Evolutionary conservation across 2,797 vertebrate genomes (phyloP), one percentile per base, ranked within the genome.

Genomic region (Notamacropus eugenii): DNA sequence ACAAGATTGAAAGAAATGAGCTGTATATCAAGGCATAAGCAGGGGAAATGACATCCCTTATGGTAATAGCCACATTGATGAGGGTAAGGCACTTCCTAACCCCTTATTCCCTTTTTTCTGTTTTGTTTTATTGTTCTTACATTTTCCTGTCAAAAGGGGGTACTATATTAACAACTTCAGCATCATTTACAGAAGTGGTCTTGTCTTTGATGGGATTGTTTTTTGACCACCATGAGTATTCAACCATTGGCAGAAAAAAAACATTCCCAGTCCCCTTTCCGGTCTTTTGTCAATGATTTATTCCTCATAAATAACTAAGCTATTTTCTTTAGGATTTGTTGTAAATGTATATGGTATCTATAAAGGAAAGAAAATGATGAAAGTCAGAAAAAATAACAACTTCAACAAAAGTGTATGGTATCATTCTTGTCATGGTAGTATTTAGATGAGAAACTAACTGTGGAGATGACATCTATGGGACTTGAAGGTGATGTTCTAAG

Each of bases 381-480:
- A 22, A 87, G 40, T 27, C 9, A 46, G 74, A 87, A 87, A 8
- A 50, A 87, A 87, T 87, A 87, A 14, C 3, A 3, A 11, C 2
- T 22, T 0, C 55, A 52, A 14, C 11, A 0, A 9, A 12, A 2
- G 2, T 13, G 0, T 5, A 16, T 34, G 19, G 2, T 13, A 0
- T 0, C 0, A 0, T 92, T 52, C 87, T 28, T 55, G 16, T 22
- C 27, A 54, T 1, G 4, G n/a, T 1, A 40, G 1, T 54, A 12
- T 11, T 3, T 46, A 50, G 22, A 87, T 50, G 74, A 27, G 40
- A 6, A 93, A 29, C 0, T 1, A 1, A 24, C 46, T 0, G 1
- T 12, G 40, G n/a, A 87, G 40, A 10, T 27, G 3, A 12, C 2
- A 40, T n/a, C 46, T 29, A 1, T 0, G 2, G 0, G 4, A 29